Percentiles rank a stretch among this genome's conserved stretches.
Conservation (phyloP, 1,140 invertebrate genomes). For the Solenopsis fugax region DNA sequence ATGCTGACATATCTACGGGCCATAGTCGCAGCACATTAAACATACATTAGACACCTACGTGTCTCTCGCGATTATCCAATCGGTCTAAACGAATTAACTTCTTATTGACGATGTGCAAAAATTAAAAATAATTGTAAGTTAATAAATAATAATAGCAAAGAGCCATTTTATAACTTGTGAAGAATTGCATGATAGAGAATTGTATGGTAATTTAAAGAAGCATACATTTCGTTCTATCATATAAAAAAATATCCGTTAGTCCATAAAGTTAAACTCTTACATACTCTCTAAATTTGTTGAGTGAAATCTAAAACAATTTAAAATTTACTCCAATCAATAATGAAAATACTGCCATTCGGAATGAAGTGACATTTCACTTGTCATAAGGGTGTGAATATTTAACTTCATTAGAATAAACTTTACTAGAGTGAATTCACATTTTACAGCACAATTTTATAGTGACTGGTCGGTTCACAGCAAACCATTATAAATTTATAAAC, state of each 20-base stretch:
- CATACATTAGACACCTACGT: slow-evolving; percentile 51
- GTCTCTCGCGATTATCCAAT: slow-evolving; percentile 6
- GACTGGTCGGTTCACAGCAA: no score
- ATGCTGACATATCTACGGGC: background rate
- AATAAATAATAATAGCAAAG: background rate
- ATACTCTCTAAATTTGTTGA: no score
- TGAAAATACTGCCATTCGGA: no score
- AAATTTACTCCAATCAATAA: no score
- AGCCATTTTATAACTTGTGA: background rate
- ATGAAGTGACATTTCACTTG: no score
- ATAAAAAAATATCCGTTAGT: background rate
- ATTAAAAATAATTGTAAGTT: background rate
- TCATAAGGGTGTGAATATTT: no score
- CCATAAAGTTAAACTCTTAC: background rate
- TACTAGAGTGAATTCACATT: no score
- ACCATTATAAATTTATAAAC: no score
- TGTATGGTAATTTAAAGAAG: background rate
- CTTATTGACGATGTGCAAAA: background rate
- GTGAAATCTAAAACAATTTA: no score
- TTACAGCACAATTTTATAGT: no score
- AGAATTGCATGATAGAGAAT: no score
- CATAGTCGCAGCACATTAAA: slow-evolving; percentile 36
- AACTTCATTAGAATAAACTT: no score
- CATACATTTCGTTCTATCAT: background rate
- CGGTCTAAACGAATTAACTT: slow-evolving; percentile 17